Base-by-base conservation (phyloP, 2,888 invertebrate genomes). In the Oxytorus armatus region DNA sequence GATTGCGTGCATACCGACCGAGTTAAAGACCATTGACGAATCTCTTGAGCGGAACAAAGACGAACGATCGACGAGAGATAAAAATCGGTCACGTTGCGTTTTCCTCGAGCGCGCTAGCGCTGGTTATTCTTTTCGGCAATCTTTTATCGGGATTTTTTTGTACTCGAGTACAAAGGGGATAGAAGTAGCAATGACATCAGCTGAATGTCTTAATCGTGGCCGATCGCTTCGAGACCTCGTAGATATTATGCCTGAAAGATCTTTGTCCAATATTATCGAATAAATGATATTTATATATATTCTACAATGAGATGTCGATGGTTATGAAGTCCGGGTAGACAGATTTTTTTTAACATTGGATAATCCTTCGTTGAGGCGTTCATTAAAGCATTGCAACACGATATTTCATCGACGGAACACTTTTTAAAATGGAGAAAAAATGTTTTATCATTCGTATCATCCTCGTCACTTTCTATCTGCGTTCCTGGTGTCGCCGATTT, bases 61-160 rank as follows among this genome's bases (percentile, higher is more conserved):
- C 10, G 21, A 63, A 65, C 36, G 29, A 10, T 16, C 29, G n/a
- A 14, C 18, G 18, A 59, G 59, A 69, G 79, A 79, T 75, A 69
- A 49, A 49, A 75, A 79, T 79, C 75, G 65, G 79, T 75, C 75
- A 75, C 75, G 79, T 66, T 70, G 53, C 23, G 49, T 8, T n/a
- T 44, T 25, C 1, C 11, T n/a, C 1, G n/a, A 7, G 70, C 25
- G 44, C 44, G 25, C 33, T 29, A 55, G 69, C 10, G 29, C 61
- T n/a, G 29, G 25, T 21, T 21, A 25, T 44, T 16, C 8, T 66
- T 73, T 78, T 63, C 36, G 51, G 51, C 72, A 51, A 57, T 51
- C 59, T 42, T 68, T 73, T 53, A 68, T 78, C 73, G 8, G 39
- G 73, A 5, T 73, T 78, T 68, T 69, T 69, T 61, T n/a, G 47